Base-by-base conservation (phyloP, 2,797 vertebrate species). In the Coluber constrictor region DNA sequence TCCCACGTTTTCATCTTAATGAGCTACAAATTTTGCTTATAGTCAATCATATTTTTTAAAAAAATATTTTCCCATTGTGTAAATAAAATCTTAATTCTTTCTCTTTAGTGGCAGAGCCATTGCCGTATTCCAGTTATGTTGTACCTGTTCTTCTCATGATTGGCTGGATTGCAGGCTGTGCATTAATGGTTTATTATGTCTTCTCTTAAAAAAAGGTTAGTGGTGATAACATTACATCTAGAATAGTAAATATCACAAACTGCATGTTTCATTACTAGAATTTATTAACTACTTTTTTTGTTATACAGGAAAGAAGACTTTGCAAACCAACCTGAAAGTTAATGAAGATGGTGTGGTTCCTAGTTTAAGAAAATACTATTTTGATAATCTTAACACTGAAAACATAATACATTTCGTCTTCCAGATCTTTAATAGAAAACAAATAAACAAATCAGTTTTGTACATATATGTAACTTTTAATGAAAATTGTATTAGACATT, bases 111-210 rank as follows among this genome's bases (percentile, higher is more conserved):
- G 92, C 57, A 13, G 1, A 55, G 60, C 93, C 61, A 9, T 79
- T 90, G 16, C 47, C 94, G 0, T 95, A 95, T 15, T 96, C 97
- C 16, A 96, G 74, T 1, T 97, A 98, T 23, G 1, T 98, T 0
- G 97, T 98, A 0, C 97, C 98, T 0, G 12, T 97, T 91, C 97
- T 98, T 91, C 98, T 99, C 57, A 96, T 98, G 4, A 92, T 98
- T 27, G 98, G 98, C 94, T 99, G 98, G 98, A 98, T 98, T 60
- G 93, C 98, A 87, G 98, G 98, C 47, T 98, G 98, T 93, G 96
- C 96, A 0, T 94, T 98, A 56, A 97, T 98, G 96, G 95, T 98
- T 55, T 98, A 98, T 94, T 96, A 98, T 43, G 98, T 98, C 96
- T 98, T 98, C 96, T 98, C 96, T 95, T 98, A 97, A 97, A 10